phyloP scores from a whole-genome alignment of 2,888 invertebrate species.

The Nemoura dubitans region DNA sequence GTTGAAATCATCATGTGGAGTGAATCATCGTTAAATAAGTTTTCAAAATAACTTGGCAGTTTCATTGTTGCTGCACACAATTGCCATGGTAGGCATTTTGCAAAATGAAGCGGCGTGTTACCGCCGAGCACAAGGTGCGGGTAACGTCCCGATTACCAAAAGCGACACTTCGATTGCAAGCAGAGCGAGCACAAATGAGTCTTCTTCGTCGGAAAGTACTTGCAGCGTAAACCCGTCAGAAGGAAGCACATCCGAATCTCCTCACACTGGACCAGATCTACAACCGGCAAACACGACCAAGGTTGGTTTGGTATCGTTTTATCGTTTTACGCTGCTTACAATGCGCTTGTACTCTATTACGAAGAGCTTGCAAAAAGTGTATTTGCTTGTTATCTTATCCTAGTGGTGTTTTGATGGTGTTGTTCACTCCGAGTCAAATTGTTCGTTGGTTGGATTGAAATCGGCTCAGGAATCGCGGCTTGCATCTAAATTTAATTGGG shows the following conservation, averaged over 20 bases:
- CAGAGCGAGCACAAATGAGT: neutral
- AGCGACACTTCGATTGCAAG: neutral
- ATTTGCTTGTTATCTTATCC: neutral
- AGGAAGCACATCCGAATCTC: neutral
- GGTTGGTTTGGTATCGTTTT: no score
- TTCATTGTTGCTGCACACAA: neutral
- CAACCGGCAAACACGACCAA: conserved; percentile 26
- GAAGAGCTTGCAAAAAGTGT: neutral
- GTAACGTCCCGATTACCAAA: neutral
- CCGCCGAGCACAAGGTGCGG: neutral
- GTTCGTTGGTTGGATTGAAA: neutral
- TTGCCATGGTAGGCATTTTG: neutral
- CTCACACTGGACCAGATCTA: conserved; percentile 18
- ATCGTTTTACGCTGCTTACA: neutral
- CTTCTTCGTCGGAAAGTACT: neutral
- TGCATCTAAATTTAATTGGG: neutral
- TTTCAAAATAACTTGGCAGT: neutral
- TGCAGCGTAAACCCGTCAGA: conserved; percentile 13
- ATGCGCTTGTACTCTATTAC: neutral
- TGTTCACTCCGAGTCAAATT: neutral
- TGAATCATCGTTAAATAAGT: neutral
- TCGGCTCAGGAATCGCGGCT: neutral
- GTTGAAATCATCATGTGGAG: neutral
- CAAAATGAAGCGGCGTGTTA: neutral
- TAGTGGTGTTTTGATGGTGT: neutral